Percentiles rank a stretch among this genome's conserved stretches.
phyloP scores from a whole-genome alignment of 1,140 invertebrate species.

The Brachionus sp. region DNA sequence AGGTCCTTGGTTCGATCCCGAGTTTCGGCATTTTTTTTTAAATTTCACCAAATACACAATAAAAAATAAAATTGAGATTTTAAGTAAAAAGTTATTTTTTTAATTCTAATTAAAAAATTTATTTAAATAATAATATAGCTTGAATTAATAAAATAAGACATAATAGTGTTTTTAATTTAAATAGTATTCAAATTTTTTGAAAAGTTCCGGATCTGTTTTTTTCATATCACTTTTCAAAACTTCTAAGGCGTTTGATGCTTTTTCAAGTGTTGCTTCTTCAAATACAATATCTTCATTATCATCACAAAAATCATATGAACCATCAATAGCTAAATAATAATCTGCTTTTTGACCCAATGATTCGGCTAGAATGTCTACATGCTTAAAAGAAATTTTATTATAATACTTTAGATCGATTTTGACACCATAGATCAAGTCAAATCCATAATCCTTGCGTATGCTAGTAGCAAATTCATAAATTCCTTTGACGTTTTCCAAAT shows the following conservation, averaged over 20 bases:
- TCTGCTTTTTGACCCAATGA: background rate
- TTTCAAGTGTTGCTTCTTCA: too few species aligned
- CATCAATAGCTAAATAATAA: background rate
- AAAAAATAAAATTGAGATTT: background rate
- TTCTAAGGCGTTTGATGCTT: too few species aligned
- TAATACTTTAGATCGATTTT: background rate
- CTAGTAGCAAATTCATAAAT: background rate
- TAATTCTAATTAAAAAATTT: too few species aligned
- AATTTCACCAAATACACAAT: background rate
- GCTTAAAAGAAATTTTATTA: too few species aligned
- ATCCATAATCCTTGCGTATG: background rate
- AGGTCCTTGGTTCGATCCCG: constrained; percentile 33
- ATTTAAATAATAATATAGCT: background rate
- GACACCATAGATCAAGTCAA: background rate
- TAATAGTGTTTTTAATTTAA: too few species aligned
- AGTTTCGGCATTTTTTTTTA: constrained; percentile 17
- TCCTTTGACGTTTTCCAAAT: background rate
- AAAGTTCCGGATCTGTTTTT: too few species aligned
- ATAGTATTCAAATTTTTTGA: too few species aligned
- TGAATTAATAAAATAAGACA: too few species aligned
- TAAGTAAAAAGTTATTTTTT: background rate
- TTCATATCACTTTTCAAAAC: too few species aligned
- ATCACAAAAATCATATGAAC: background rate
- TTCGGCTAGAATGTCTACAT: too few species aligned
- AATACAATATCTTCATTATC: too few species aligned